Evolutionary conservation across 2,888 invertebrate species (phyloP).

Genomic region (Watsonalla cultraria): DNA sequence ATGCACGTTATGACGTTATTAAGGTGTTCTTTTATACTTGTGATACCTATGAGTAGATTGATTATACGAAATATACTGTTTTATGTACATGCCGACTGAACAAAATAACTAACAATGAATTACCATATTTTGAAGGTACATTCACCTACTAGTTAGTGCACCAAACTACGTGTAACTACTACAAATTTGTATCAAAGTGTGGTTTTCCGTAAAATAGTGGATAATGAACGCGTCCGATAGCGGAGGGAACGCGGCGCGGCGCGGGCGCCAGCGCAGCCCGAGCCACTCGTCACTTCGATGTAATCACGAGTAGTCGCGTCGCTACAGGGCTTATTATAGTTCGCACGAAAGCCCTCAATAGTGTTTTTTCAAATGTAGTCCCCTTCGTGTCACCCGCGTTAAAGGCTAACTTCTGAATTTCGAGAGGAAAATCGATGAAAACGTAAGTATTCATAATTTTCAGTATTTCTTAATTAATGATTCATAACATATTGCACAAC

Average conservation of each 20-base stretch:
- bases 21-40: no score
- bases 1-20: no score
- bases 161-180: no score
- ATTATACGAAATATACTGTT: no score
- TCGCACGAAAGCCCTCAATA: conserved; percentile 71
- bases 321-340: conserved; percentile 74
- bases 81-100: no score
- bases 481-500: conserved; percentile 48
- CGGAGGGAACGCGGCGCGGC: conserved; percentile 4
- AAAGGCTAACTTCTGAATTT: conserved; percentile 55
- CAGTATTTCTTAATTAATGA: conserved; percentile 17
- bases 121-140: no score
- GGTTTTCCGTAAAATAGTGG: background rate
- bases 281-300: conserved; percentile 63
- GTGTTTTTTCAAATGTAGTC: conserved; percentile 78
- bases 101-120: no score
- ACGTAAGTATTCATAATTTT: conserved; percentile 50
- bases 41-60: no score
- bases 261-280: conserved; percentile 10
- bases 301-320: conserved; percentile 68
- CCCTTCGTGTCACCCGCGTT: conserved; percentile 53
- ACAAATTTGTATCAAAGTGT: background rate
- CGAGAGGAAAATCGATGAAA: conserved; percentile 73
- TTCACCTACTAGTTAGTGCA: no score
- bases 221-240: background rate